phyloP scores from a whole-genome alignment of 2,888 invertebrate genomes.

The Neoaliturus tenellus region DNA sequence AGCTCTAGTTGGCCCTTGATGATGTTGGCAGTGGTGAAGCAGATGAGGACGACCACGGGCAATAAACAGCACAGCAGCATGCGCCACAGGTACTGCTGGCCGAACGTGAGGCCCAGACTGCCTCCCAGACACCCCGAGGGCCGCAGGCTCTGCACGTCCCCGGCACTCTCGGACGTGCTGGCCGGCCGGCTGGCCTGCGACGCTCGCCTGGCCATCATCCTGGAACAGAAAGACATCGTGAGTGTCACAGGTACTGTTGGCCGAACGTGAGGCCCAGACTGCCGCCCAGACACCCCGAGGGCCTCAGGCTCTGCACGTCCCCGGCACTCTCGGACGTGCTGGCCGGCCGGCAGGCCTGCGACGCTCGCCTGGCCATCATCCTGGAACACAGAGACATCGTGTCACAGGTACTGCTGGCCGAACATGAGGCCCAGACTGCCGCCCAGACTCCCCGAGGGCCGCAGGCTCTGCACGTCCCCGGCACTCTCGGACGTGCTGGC shows the following conservation, averaged over 20 bases:
- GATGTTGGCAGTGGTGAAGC: neutral
- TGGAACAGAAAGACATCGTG: neutral
- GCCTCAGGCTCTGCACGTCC: neutral
- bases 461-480: neutral
- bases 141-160: neutral
- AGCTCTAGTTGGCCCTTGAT: neutral
- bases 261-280: neutral
- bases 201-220: slow-evolving; percentile 7
- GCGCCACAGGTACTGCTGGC: slow-evolving; percentile 18
- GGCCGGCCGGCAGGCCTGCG: neutral
- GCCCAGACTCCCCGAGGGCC: neutral
- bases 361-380: neutral
- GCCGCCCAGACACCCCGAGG: neutral
- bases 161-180: neutral
- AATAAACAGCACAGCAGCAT: slow-evolving; percentile 10
- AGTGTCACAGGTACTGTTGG: neutral
- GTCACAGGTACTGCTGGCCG: neutral
- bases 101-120: neutral
- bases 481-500: neutral
- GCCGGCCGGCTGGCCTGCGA: neutral
- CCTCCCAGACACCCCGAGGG: neutral
- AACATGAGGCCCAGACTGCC: neutral
- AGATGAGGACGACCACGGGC: neutral
- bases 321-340: neutral
- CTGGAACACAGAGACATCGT: neutral